Percentiles rank a stretch among this genome's conserved stretches.
Conservation (phyloP, 2,113 vertebrate species). For the Poecilia latipinna region DNA sequence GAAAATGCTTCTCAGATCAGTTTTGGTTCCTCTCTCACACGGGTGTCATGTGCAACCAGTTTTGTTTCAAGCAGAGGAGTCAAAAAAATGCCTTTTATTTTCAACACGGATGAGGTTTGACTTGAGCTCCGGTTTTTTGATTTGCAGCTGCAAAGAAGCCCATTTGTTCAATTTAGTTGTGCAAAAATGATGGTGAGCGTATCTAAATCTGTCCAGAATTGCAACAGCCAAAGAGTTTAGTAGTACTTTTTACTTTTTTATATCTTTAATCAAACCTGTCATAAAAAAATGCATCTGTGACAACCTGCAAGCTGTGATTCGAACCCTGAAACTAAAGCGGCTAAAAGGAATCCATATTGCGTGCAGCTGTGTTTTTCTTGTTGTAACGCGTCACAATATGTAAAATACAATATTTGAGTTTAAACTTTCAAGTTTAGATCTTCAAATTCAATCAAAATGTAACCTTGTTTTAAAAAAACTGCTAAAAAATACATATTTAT, state of each 20-base stretch:
- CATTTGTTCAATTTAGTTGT: background rate
- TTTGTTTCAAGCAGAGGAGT: slow-evolving; percentile 8
- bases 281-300: slow-evolving; percentile 7
- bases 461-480: too few species aligned
- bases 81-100: slow-evolving; percentile 1
- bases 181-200: background rate
- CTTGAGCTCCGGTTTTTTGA: background rate
- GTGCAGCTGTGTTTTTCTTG: slow-evolving; percentile 1
- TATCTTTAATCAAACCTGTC: background rate
- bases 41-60: slow-evolving; percentile 24
- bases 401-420: background rate
- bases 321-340: slow-evolving; percentile 7
- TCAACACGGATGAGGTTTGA: background rate
- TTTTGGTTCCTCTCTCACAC: slow-evolving; percentile 60
- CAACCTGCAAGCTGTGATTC: slow-evolving; percentile 4
- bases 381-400: background rate
- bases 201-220: background rate
- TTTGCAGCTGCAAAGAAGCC: background rate
- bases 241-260: background rate
- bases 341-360: slow-evolving; percentile 8
- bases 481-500: too few species aligned
- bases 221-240: background rate
- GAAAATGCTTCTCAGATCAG: slow-evolving; percentile 38
- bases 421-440: background rate
- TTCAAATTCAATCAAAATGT: background rate